Evolutionary conservation across 1,140 invertebrate species (phyloP).

Genomic region (Polypedilum vanderplanki): DNA sequence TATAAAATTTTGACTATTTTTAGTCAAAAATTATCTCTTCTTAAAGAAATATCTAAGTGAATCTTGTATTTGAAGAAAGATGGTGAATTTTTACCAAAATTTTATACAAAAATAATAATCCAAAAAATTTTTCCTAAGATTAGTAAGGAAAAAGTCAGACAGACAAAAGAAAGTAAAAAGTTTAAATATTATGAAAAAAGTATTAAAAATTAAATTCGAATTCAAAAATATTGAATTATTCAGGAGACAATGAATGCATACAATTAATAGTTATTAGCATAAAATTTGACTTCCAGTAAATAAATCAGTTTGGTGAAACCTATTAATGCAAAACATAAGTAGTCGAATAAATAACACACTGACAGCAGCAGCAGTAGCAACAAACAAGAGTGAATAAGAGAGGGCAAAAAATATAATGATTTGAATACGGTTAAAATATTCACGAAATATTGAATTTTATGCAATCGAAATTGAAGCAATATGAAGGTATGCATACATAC

Average conservation of each 20-base stretch:
- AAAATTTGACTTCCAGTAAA: background rate
- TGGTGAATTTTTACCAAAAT: too few relatives aligned
- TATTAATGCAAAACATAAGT: background rate
- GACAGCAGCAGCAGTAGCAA: slow-evolving; percentile 3
- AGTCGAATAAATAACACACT: background rate
- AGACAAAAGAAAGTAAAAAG: too few relatives aligned
- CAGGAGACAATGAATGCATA: background rate
- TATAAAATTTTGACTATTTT: too few relatives aligned
- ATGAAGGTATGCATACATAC: background rate
- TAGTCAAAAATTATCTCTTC: too few relatives aligned
- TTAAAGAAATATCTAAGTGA: too few relatives aligned
- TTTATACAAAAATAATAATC: too few relatives aligned
- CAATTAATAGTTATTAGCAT: slow-evolving; percentile 14
- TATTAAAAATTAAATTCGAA: background rate
- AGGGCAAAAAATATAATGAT: background rate
- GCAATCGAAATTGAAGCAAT: background rate
- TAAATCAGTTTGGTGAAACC: slow-evolving; percentile 7
- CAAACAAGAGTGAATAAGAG: background rate
- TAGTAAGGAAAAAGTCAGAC: too few relatives aligned
- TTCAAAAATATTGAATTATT: background rate
- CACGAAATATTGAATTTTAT: slow-evolving; percentile 14
- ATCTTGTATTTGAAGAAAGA: too few relatives aligned
- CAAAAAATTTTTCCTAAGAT: too few relatives aligned
- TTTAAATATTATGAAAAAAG: too few relatives aligned
- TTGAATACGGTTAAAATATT: background rate